phyloP scores from a whole-genome alignment of 2,888 invertebrate species.

The Ornithoptera priamus region DNA sequence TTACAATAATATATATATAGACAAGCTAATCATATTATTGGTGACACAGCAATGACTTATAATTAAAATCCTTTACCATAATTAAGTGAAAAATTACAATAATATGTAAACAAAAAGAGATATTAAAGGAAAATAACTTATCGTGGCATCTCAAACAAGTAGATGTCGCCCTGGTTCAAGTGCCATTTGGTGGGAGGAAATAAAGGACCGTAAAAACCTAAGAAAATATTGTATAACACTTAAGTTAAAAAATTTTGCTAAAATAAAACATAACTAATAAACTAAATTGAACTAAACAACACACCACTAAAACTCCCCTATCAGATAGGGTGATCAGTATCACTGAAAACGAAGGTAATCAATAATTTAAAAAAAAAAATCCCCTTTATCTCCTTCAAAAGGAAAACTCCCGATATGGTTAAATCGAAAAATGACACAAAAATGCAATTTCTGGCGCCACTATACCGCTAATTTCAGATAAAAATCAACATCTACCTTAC shows the following conservation, averaged over 20 bases:
- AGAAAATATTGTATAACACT: constrained; percentile 78
- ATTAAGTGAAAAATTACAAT: constrained; percentile 59
- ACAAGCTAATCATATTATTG: constrained; percentile 76
- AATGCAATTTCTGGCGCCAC: constrained; percentile 77
- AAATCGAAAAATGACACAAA: constrained; percentile 51
- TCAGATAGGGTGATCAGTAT: constrained; percentile 72
- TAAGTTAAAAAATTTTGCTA: constrained; percentile 78
- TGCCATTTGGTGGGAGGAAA: constrained; percentile 78
- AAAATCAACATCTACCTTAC: constrained; percentile 68
- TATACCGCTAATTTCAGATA: constrained; percentile 64
- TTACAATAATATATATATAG: constrained; percentile 60
- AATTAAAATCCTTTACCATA: constrained; percentile 64
- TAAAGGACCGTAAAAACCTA: constrained; percentile 73
- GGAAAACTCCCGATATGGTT: constrained; percentile 56
- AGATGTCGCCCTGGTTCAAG: constrained; percentile 43
- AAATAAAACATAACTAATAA: constrained; percentile 81
- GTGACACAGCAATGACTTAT: constrained; percentile 77
- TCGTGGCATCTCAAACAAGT: constrained; percentile 58
- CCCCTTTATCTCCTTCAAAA: constrained; percentile 59
- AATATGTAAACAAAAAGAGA: constrained; percentile 57
- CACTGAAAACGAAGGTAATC: constrained; percentile 72
- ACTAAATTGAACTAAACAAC: constrained; percentile 81
- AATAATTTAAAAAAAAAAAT: constrained; percentile 62
- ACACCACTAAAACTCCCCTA: constrained; percentile 69
- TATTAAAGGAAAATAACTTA: constrained; percentile 61